These are phyloP conservation scores for Sinonovacula constricta DNA, from an alignment of 1,140 invertebrate species.

Conservation along the genomic window DNA sequence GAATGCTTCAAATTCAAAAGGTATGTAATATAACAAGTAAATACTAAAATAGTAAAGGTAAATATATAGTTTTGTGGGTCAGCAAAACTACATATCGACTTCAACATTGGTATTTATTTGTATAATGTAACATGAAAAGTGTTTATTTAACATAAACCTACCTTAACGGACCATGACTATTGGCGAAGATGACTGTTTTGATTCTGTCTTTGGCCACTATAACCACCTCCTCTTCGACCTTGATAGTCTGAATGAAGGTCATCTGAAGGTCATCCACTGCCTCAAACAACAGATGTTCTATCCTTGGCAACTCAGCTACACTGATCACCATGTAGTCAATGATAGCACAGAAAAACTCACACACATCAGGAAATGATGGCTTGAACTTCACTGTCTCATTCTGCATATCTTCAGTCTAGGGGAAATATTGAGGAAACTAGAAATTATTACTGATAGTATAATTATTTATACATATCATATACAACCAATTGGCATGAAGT, in stretches of 20 bases:
- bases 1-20: too few species aligned
- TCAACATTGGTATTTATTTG: too few species aligned
- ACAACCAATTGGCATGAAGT: too few species aligned
- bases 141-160: slow-evolving; percentile 40
- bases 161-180: slow-evolving; percentile 83
- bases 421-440: too few species aligned
- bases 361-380: slow-evolving; percentile 72
- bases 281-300: slow-evolving; percentile 75
- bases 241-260: slow-evolving; percentile 66
- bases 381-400: slow-evolving; percentile 67
- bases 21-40: too few species aligned
- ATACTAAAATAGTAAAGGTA: too few species aligned
- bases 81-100: too few species aligned
- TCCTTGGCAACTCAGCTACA: slow-evolving; percentile 68
- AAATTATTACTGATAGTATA: too few species aligned
- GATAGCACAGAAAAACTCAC: slow-evolving; percentile 72
- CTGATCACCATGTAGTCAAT: slow-evolving; percentile 76
- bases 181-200: slow-evolving; percentile 81
- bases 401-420: slow-evolving; percentile 71
- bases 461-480: too few species aligned
- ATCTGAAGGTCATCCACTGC: slow-evolving; percentile 67
- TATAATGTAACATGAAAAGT: too few species aligned
- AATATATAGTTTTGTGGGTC: too few species aligned
- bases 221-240: slow-evolving; percentile 73
- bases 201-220: slow-evolving; percentile 78